These are phyloP conservation scores for Protophormia terraenovae DNA, from an alignment of 2,888 invertebrate species.

Conservation along the genomic window DNA sequence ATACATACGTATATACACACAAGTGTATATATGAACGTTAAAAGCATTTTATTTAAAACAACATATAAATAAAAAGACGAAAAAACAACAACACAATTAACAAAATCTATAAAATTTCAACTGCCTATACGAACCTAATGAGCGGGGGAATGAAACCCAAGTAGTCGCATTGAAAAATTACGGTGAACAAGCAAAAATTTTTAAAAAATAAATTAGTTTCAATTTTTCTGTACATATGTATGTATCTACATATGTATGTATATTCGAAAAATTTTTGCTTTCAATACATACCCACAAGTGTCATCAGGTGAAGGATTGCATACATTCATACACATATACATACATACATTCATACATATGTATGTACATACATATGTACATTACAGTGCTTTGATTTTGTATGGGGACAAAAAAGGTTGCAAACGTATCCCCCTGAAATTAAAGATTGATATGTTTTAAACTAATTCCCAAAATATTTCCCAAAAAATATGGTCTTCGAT, in stretches of 20 bases:
- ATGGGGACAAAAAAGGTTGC: too few species aligned
- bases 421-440: too few species aligned
- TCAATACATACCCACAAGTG: too few species aligned
- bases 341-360: background rate
- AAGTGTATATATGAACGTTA: background rate
- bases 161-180: background rate
- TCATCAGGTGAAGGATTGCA: too few species aligned
- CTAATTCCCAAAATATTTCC: too few species aligned
- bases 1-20: background rate
- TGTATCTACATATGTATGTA: background rate
- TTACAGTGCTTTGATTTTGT: too few species aligned
- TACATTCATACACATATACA: too few species aligned
- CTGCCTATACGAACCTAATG: background rate
- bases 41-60: conserved; percentile 13
- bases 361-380: background rate
- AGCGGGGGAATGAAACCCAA: conserved; percentile 18
- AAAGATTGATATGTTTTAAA: too few species aligned
- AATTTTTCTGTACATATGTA: background rate
- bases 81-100: conserved; percentile 14
- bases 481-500: too few species aligned
- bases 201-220: too few species aligned
- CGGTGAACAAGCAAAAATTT: too few species aligned
- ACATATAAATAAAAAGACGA: conserved; percentile 7
- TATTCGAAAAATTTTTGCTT: too few species aligned
- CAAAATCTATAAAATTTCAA: conserved; percentile 34